Conservation (phyloP, 35 echinoderm and acorn worm species). For the Patiria miniata region DNA sequence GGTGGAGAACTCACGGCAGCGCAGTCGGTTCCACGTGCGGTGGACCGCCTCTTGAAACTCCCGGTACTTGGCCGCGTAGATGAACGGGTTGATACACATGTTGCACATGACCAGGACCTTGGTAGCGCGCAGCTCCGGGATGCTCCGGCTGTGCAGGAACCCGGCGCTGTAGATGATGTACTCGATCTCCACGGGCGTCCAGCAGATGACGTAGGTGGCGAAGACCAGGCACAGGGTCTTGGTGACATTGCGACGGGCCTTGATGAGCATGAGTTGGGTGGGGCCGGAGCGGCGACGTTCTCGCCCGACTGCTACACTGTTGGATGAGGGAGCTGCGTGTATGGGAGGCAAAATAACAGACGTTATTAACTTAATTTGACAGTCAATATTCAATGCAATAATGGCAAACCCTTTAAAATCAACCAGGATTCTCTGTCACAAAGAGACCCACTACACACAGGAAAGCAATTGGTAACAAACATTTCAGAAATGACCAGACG, state of each 20-base stretch:
- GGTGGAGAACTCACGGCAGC: not conserved
- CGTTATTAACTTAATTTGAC: not conserved
- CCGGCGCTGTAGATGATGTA: slow-evolving; percentile 78
- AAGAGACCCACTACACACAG: too few relatives aligned
- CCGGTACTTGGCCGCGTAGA: slow-evolving; percentile 33
- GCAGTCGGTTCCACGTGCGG: slow-evolving; percentile 5
- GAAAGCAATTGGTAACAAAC: too few relatives aligned
- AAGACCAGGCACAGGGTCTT: slow-evolving; percentile 81
- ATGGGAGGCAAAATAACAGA: too few relatives aligned
- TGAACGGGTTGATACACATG: slow-evolving; percentile 49
- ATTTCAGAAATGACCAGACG: too few relatives aligned
- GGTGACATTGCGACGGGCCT: slow-evolving; percentile 84
- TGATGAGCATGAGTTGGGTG: slow-evolving; percentile 14
- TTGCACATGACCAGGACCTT: slow-evolving; percentile 6
- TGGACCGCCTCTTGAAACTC: slow-evolving; percentile 25
- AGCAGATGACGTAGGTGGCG: slow-evolving; percentile 81
- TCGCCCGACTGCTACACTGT: not conserved
- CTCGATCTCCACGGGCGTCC: slow-evolving; percentile 73
- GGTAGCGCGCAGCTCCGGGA: not conserved
- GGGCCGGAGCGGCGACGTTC: slow-evolving; percentile 49
- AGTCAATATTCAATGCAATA: too few relatives aligned
- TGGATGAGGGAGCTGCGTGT: not conserved
- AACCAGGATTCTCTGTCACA: too few relatives aligned
- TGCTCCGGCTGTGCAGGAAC: slow-evolving; percentile 5
- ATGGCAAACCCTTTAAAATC: too few relatives aligned